Evolutionary conservation across 2,797 vertebrate genomes (phyloP).

Genomic region (Gymnopithys bicolor): DNA sequence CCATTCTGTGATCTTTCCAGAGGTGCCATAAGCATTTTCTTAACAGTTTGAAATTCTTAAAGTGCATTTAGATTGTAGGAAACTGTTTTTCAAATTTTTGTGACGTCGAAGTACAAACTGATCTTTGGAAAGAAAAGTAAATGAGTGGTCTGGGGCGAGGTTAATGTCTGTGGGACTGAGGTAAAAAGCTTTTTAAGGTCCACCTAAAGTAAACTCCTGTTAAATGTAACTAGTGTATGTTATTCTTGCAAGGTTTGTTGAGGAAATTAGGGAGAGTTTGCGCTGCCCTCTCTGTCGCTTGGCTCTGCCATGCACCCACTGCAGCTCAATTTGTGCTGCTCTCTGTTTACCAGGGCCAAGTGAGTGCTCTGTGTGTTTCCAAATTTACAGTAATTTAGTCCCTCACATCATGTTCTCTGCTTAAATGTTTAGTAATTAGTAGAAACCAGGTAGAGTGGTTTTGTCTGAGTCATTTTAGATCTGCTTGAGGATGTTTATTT

Average conservation of each 20-base stretch:
- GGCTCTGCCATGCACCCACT: background rate
- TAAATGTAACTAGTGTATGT: background rate
- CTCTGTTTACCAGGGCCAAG: slow-evolving; percentile 43
- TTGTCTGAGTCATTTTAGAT: slow-evolving; percentile 47
- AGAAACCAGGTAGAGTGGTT: slow-evolving; percentile 55
- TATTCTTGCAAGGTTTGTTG: background rate
- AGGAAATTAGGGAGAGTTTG: slow-evolving; percentile 23
- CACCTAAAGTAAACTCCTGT: background rate
- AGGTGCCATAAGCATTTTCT: background rate
- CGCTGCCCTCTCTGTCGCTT: background rate
- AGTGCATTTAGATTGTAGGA: background rate
- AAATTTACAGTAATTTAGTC: slow-evolving; percentile 53
- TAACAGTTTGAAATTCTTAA: background rate
- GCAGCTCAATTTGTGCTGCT: slow-evolving; percentile 50
- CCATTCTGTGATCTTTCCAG: background rate
- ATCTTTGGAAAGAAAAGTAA: background rate
- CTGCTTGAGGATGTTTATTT: slow-evolving; percentile 53
- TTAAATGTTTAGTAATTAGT: slow-evolving; percentile 56
- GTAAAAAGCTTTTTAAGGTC: background rate
- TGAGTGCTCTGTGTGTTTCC: slow-evolving; percentile 11
- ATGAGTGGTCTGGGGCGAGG: background rate
- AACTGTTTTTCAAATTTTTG: background rate
- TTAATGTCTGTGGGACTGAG: background rate
- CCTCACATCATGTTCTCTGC: slow-evolving; percentile 52
- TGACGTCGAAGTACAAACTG: accelerated